Evolutionary conservation across 37 sponge, comb jelly and placozoan genomes (phyloP).

Genomic region (Haliclona indistincta): DNA sequence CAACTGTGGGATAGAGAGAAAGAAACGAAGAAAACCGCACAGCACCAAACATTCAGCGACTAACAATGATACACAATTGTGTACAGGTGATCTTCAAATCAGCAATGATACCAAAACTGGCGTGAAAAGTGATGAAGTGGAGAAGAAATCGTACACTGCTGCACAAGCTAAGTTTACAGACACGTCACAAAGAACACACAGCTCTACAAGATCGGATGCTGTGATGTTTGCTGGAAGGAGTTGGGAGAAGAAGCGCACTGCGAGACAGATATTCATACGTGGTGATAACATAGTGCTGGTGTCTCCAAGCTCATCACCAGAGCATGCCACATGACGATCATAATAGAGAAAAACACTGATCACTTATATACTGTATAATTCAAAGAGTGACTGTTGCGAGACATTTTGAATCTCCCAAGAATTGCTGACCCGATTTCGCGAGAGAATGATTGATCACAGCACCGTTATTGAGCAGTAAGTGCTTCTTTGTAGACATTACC

Average conservation of each 20-base stretch:
- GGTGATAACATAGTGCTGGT: slow-evolving; percentile 69
- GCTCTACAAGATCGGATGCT: not conserved
- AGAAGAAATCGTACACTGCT: too few species aligned
- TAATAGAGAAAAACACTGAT: too few species aligned
- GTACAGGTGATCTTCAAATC: not conserved
- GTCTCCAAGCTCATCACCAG: too few species aligned
- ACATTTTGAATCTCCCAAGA: too few species aligned
- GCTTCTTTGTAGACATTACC: too few species aligned
- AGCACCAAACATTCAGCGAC: not conserved
- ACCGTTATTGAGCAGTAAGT: too few species aligned
- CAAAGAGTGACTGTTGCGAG: too few species aligned
- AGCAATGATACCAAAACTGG: not conserved
- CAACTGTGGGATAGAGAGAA: slow-evolving; percentile 32
- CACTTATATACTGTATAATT: too few species aligned
- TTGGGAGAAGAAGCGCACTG: not conserved
- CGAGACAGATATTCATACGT: slow-evolving; percentile 46
- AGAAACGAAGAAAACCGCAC: slow-evolving; percentile 6
- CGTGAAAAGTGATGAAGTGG: too few species aligned
- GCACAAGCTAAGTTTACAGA: not conserved
- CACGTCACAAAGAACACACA: not conserved
- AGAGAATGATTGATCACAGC: too few species aligned
- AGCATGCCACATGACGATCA: too few species aligned
- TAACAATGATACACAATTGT: not conserved
- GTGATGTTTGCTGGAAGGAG: not conserved
- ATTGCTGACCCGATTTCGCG: too few species aligned